Evolutionary conservation across 2,797 vertebrate species (phyloP), one percentile per base, ranked within the genome.

Genomic region (Peromyscus nudipes): DNA sequence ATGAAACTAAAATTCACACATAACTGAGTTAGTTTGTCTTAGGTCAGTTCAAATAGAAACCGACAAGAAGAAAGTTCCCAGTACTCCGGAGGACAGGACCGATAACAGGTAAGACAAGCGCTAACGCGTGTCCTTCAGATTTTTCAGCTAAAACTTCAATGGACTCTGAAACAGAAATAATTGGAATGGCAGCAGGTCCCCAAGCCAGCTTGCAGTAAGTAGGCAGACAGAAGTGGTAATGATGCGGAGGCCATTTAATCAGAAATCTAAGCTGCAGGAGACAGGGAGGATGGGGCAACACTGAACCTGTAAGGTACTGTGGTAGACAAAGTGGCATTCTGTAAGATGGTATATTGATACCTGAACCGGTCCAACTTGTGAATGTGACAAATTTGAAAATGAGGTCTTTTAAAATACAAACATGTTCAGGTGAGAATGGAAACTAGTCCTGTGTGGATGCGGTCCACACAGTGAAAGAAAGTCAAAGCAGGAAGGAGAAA

Each of bases 341-440:
- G 13, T 67, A 49, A 49, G 17, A 67, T 4, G 19, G 6, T 21
- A 87, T 27, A 11, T 55, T 55, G 34, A 71, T 10, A 21, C 64
- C 67, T 86, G 34, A 69, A 37, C 6, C 43, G 9, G 0, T 25
- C 12, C 46, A 62, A 87, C 21, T 17, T 90, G 40, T 25, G 31
- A 77, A n/a, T 2, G 43, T 95, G 87, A 84, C 16, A 27, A 82
- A 62, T 71, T 73, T 82, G 46, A 64, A 60, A 93, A 95, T 14
- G 16, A 69, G 40, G 64, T 23, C 16, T 86, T 69, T 71, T 60
- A 64, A 90, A 31, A 76, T 69, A 7, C 69, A 73, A 82, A 77
- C 13, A 92, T n/a, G 69, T 75, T 80, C 69, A 57, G 65, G 87
- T 65, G 55, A 82, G 25, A 37, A 34, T 46, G 17, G 40, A 65